Percentiles rank a stretch among this genome's conserved stretches.
These are phyloP conservation scores for Periophthalmus modestus DNA, from an alignment of 2,113 vertebrate species.

Conservation along the genomic window DNA sequence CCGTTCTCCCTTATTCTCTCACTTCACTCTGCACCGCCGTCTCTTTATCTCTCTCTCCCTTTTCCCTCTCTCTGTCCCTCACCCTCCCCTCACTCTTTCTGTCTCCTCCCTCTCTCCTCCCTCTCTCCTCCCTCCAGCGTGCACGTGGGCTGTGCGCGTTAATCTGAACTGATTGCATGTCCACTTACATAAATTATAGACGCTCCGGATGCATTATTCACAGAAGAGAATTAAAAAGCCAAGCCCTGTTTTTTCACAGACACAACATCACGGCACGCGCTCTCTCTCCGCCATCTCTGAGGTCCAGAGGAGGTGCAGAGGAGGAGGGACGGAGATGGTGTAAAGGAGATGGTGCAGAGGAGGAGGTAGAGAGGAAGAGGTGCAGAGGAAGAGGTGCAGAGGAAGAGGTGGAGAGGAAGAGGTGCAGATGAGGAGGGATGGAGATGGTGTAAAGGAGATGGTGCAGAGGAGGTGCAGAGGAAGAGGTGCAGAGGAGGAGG, in stretches of 20 bases:
- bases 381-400: no score
- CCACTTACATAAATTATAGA: constrained; percentile 83
- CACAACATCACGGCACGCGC: constrained; percentile 52
- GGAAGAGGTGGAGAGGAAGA: no score
- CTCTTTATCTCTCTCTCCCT: no score
- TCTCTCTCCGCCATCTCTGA: constrained; percentile 13
- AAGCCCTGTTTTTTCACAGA: constrained; percentile 61
- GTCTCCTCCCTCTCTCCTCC: not conserved
- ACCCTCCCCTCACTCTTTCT: no score
- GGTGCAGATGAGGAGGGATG: no score
- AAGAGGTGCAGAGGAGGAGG: no score
- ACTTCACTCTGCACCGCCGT: no score
- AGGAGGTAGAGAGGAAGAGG: not conserved
- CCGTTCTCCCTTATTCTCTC: no score
- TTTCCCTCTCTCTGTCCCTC: not conserved
- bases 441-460: not conserved
- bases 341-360: no score
- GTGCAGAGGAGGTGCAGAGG: not conserved
- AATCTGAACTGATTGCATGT: constrained; percentile 82
- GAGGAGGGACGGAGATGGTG: not conserved
- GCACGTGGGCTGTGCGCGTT: constrained; percentile 57
- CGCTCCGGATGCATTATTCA: constrained; percentile 74
- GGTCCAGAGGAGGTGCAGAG: not conserved
- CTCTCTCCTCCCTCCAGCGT: constrained; percentile 10
- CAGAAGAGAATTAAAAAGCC: constrained; percentile 75